Conservation (phyloP, 2,797 vertebrate genomes). For the Epinephelus awoara region DNA sequence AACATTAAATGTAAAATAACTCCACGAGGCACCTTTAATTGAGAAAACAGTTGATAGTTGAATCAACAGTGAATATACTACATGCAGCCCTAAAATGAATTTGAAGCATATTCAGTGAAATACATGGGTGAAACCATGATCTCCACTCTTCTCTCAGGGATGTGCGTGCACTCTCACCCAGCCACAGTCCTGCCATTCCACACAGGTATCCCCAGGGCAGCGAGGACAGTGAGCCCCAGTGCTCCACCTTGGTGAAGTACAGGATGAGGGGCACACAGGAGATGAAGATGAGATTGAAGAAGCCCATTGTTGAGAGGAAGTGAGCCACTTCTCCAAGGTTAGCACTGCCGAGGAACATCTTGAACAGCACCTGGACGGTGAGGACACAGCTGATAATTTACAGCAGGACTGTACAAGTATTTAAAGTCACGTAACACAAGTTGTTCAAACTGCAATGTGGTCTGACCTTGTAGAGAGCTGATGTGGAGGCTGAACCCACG, state of each 20-base stretch:
- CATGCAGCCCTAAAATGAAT: background rate
- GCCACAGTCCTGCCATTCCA: conserved; percentile 95
- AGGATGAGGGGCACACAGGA: conserved; percentile 96
- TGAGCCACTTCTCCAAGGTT: conserved; percentile 97
- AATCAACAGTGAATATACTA: background rate
- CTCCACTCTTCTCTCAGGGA: background rate
- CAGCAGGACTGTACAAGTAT: background rate
- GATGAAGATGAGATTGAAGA: conserved; percentile 99
- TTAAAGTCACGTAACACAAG: background rate
- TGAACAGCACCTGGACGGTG: conserved; percentile 93
- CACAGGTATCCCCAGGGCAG: conserved; percentile 98
- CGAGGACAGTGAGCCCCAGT: conserved; percentile 95
- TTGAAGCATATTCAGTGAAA: background rate
- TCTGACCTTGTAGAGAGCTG: conserved; percentile 95
- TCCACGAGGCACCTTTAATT: background rate
- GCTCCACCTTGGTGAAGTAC: conserved; percentile 97
- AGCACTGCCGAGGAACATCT: conserved; percentile 98
- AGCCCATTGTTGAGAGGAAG: conserved; percentile 96
- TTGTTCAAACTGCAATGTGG: background rate
- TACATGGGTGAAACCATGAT: background rate
- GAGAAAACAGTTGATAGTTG: background rate
- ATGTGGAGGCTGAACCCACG: conserved; percentile 97
- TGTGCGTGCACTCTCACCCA: conserved; percentile 85
- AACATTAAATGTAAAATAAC: background rate
- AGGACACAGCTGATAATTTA: conserved; percentile 8